phyloP scores from a whole-genome alignment of 2,113 vertebrate genomes.

The Nothoprocta pentlandii region DNA sequence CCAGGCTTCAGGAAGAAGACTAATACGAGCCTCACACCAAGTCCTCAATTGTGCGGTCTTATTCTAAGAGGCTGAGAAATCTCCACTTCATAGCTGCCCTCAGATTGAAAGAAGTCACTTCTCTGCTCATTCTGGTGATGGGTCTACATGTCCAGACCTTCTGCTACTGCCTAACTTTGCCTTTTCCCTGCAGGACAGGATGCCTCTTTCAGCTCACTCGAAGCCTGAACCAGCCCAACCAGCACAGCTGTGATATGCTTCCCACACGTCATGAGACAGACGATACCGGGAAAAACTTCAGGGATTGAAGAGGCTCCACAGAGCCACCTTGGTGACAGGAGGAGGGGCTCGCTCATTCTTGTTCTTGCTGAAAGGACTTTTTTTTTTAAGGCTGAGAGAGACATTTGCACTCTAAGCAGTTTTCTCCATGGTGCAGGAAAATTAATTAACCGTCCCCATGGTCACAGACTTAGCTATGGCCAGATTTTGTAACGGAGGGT shows the following conservation, averaged over 20 bases:
- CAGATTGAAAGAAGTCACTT: not conserved
- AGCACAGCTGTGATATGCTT: not conserved
- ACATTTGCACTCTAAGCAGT: not conserved
- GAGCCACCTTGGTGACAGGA: not conserved
- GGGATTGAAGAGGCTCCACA: not conserved
- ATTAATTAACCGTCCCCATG: not conserved
- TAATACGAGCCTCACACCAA: not conserved
- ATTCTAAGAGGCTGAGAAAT: not conserved
- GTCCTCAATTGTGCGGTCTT: not conserved
- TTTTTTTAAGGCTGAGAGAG: not conserved
- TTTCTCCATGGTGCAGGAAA: not conserved
- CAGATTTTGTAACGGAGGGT: not conserved
- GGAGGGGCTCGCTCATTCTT: not conserved
- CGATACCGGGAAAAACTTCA: not conserved
- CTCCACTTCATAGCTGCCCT: not conserved
- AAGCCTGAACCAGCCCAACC: not conserved
- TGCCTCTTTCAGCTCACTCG: not conserved
- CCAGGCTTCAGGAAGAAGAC: not conserved
- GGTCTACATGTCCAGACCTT: not conserved
- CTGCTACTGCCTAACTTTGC: not conserved
- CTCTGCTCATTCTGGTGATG: not conserved
- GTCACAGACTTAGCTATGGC: not conserved
- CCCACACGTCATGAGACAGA: not conserved
- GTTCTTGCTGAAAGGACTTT: conserved; percentile 15
- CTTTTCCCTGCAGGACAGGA: not conserved